Evolutionary conservation across 2,797 vertebrate genomes (phyloP), one percentile per base, ranked within the genome.

Genomic region (Thamnophis elegans): DNA sequence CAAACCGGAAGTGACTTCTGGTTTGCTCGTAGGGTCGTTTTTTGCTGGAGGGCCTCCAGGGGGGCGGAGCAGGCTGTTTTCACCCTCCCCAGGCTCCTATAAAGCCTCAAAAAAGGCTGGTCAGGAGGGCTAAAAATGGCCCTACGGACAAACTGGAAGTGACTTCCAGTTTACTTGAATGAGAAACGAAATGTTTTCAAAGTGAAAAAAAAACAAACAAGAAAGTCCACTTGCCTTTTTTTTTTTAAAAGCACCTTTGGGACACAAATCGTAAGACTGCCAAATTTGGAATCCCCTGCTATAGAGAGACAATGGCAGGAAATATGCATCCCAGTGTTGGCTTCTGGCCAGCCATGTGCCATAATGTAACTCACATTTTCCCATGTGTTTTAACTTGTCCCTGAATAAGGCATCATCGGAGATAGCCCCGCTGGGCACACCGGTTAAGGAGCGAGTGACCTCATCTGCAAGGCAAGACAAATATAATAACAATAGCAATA

Each of bases 311-410:
- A 60, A n/a, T 5, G 42, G 11, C 36, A 14, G 3, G 59, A 20
- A 87, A 28, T 9, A 54, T 55, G 18, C 3, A 9, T 0, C 56
- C 0, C 28, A 59, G 22, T 51, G 14, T 28, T 10, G 5, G 85
- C 59, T 90, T 20, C 16, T 89, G 51, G 12, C 58, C 14, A 89
- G n/a, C 51, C 51, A 0, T 0, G 78, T 65, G 51, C 78, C 89
- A 2, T 2, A 36, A 0, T 0, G 0, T 60, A 89, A 97, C 99
- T 98, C 98, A 99, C 99, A 99, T 98, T 99, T 99, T 2, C 99
- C 99, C 99, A 99, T 99, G 98, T 99, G 99, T 96, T 99, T 99
- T 95, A 99, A 97, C 96, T 99, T 99, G 98, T 99, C 99, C 97
- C 99, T 98, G 98, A 99, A 99, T 97, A 99, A 97, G 96, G 99